Evolutionary conservation across 1,140 invertebrate species (phyloP).

Genomic region (Microplitis demolitor): DNA sequence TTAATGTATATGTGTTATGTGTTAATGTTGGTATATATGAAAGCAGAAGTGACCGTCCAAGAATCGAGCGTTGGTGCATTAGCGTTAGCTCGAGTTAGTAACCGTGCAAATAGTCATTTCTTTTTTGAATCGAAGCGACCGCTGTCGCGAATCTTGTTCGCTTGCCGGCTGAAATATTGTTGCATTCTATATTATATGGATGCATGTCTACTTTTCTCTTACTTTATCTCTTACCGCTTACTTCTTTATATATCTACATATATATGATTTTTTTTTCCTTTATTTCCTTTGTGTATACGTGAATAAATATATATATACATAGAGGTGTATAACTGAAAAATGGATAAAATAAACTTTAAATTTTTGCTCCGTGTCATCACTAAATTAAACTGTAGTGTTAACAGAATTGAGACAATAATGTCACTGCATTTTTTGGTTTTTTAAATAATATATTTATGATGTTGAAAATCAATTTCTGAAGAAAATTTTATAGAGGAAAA

Average conservation of each 20-base stretch:
- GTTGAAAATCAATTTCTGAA: no score
- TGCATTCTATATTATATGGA: constrained; percentile 36
- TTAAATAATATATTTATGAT: no score
- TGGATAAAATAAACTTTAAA: no score
- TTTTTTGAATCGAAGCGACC: constrained; percentile 32
- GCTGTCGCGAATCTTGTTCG: constrained; percentile 45
- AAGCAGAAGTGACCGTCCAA: background rate
- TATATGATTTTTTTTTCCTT: background rate
- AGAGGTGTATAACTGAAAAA: background rate
- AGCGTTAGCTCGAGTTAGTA: constrained; percentile 44
- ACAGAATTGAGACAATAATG: no score
- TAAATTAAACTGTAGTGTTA: no score
- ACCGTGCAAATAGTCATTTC: constrained; percentile 40
- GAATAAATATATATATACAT: no score
- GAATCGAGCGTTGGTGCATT: constrained; percentile 33
- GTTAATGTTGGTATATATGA: background rate
- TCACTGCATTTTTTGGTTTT: no score
- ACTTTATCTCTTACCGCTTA: background rate
- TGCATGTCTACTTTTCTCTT: constrained; percentile 20
- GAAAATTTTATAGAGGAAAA: no score
- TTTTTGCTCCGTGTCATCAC: no score
- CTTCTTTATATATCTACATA: background rate
- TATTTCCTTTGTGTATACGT: no score
- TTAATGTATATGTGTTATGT: background rate
- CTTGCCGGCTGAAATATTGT: constrained; percentile 46